Conservation (phyloP, 2,113 vertebrate species). For the Campylomormyrus numenius region DNA sequence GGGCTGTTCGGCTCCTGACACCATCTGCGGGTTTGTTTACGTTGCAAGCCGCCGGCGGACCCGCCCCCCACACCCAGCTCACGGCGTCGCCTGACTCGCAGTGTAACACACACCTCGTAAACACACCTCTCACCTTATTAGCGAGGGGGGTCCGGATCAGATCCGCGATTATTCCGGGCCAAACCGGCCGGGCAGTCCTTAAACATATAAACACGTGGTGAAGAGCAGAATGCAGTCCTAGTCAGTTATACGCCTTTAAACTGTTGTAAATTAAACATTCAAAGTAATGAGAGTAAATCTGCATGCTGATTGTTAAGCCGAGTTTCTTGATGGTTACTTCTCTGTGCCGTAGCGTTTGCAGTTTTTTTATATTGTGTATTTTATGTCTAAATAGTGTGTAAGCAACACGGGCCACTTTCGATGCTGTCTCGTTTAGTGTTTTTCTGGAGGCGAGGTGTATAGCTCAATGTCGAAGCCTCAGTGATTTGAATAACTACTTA, state of each 20-base stretch:
- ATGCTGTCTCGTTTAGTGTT: neutral
- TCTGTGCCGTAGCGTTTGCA: neutral
- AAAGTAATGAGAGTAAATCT: neutral
- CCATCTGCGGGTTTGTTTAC: neutral
- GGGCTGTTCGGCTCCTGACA: neutral
- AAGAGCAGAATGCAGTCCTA: neutral
- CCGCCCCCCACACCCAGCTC: neutral
- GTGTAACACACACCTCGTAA: neutral
- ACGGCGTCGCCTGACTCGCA: neutral
- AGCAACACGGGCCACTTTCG: neutral
- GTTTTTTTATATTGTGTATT: neutral
- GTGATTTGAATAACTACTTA: neutral
- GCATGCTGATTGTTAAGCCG: neutral
- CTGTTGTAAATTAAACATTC: neutral
- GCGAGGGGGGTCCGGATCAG: neutral
- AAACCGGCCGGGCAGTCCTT: neutral
- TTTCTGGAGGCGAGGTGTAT: neutral
- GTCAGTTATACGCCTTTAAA: neutral
- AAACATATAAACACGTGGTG: neutral
- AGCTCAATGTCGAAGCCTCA: neutral
- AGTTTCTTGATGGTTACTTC: neutral
- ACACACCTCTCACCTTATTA: neutral
- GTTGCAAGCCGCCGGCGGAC: neutral
- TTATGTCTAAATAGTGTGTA: neutral
- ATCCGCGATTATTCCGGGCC: neutral